Conservation (phyloP, 2,797 vertebrate genomes). For the Esox masquinongy region DNA sequence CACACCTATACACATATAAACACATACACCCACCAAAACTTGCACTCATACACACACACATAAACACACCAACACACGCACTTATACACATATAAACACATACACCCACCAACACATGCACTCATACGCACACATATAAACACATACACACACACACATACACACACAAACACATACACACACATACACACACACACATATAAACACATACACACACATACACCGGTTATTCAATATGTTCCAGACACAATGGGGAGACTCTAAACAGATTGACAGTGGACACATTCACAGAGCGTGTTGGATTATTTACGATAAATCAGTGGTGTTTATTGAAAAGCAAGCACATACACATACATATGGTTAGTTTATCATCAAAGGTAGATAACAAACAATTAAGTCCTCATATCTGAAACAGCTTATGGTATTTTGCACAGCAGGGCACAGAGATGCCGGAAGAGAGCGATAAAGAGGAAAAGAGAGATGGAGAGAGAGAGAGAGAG, state of each 20-base stretch:
- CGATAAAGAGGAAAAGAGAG: conserved; percentile 26
- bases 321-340: background rate
- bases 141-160: too few relatives aligned
- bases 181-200: background rate
- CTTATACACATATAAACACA: too few relatives aligned
- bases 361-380: conserved; percentile 42
- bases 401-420: conserved; percentile 31
- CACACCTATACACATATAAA: too few relatives aligned
- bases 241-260: background rate
- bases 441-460: background rate
- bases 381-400: conserved; percentile 57
- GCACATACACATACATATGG: conserved; percentile 25
- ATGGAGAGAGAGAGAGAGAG: conserved; percentile 35
- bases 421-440: conserved; percentile 21
- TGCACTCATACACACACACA: conserved; percentile 1
- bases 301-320: background rate
- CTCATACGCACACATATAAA: too few relatives aligned
- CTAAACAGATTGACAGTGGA: background rate
- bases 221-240: background rate
- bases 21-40: background rate
- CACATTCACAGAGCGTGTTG: background rate
- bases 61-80: background rate
- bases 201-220: background rate
- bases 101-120: too few relatives aligned
- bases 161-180: too few relatives aligned